A percentile compares a stretch with the other conserved stretches of the same genome.
Conservation (phyloP, 2,888 invertebrate genomes). For the Perizoma affinitatum region DNA sequence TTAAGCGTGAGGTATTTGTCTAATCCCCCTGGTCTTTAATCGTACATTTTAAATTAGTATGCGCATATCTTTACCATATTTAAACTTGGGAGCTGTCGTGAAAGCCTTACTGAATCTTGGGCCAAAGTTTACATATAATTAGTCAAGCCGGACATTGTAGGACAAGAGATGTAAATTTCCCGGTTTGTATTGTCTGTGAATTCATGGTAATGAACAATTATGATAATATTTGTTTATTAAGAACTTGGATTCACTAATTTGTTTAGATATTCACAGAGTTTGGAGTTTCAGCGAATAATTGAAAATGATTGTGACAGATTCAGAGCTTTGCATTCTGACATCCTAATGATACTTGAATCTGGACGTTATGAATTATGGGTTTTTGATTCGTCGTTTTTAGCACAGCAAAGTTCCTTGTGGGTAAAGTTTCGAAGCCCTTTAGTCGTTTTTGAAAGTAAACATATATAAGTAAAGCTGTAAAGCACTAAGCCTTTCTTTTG, state of each 20-base stretch:
- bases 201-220: constrained; percentile 25
- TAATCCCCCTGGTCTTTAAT: too few relatives aligned
- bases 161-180: constrained; percentile 19
- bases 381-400: too few relatives aligned
- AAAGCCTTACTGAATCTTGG: constrained; percentile 18
- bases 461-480: too few relatives aligned
- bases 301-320: constrained; percentile 8
- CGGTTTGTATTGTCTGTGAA: constrained; percentile 16
- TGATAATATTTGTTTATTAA: constrained; percentile 26
- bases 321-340: neutral
- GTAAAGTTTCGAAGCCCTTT: too few relatives aligned
- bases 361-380: neutral
- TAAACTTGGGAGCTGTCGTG: constrained; percentile 4
- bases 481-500: too few relatives aligned
- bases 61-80: constrained; percentile 24
- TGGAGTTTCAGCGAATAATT: constrained; percentile 11
- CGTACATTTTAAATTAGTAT: constrained; percentile 16
- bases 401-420: too few relatives aligned
- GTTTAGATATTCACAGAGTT: constrained; percentile 20
- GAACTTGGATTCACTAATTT: constrained; percentile 21
- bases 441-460: too few relatives aligned
- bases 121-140: constrained; percentile 27
- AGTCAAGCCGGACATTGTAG: constrained; percentile 16
- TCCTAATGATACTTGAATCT: neutral
- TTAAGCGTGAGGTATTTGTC: too few relatives aligned